Conservation (phyloP, 2,797 vertebrate genomes). For the Galagoides demidoff region DNA sequence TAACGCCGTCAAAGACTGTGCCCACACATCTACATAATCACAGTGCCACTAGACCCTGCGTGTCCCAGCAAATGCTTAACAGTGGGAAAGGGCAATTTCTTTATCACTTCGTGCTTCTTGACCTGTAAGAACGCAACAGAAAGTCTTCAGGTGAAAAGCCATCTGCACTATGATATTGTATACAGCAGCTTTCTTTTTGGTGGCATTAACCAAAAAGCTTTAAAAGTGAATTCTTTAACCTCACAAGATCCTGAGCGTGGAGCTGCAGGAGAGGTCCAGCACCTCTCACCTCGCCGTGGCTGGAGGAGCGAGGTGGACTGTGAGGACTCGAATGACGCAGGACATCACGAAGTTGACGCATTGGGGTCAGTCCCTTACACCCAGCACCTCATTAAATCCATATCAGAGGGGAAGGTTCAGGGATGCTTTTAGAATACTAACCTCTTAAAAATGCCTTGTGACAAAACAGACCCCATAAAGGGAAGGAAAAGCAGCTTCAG, state of each 20-base stretch:
- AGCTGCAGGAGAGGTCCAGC: background rate
- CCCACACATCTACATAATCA: background rate
- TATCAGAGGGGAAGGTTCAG: background rate
- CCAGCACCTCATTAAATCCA: conserved; percentile 47
- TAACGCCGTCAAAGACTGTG: background rate
- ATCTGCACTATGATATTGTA: background rate
- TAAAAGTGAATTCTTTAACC: conserved; percentile 54
- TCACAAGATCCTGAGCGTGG: background rate
- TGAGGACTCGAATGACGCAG: background rate
- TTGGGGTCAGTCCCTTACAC: conserved; percentile 39
- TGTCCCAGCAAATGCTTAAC: background rate
- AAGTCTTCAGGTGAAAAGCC: background rate
- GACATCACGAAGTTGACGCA: conserved; percentile 30
- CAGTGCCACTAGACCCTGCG: background rate
- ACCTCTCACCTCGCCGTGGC: background rate
- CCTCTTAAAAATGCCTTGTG: conserved; percentile 2
- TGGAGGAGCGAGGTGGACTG: background rate
- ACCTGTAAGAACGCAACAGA: background rate
- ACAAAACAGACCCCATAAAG: background rate
- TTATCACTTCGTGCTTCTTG: background rate
- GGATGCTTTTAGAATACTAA: conserved; percentile 53
- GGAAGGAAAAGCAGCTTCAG: background rate
- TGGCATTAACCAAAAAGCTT: conserved; percentile 11
- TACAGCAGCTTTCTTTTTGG: background rate
- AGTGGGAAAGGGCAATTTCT: background rate